Evolutionary conservation across 2,888 invertebrate genomes (phyloP), one percentile per base, ranked within the genome.

Genomic region (Ctena decussata): DNA sequence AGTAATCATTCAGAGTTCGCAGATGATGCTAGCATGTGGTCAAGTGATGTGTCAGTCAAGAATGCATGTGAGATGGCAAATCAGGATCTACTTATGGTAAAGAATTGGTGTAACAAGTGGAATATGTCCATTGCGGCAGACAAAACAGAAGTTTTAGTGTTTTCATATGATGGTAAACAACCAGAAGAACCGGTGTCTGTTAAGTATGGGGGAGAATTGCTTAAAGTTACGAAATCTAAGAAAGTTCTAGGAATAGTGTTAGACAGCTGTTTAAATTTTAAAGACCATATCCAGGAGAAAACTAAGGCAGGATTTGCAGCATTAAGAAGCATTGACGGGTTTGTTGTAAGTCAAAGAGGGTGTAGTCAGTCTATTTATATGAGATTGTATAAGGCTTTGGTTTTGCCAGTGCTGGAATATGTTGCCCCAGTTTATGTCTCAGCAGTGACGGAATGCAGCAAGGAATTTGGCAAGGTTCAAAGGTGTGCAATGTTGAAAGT

Each of bases 301-400:
- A 71, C 41, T 37, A 71, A 41, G 37, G 35, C 71, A 37, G 39
- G 37, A 37, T 71, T 71, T n/a, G 24, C 1, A 11, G 71, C 71
- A 1, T 41, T 71, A 27, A 71, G 24, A 24, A 24, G 41, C 3
- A 12, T 71, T 8, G 39, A 71, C 37, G 24, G n/a, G 1, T 71
- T 71, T 39, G 39, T 41, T 24, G 24, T 5, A 49, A 18, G 39
- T 27, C 27, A 69, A 0, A 27, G 30, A 21, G 74, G 80, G 18
- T 80, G 80, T 30, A 69, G 32, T 18, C 74, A 80, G 39, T 65
- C 74, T 44, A 27, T 41, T 3, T 74, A 74, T 46, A 46, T 80
- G 80, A 80, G 74, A n/a, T 41, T 74, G 12, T 74, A 74, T n/a
- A 80, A 69, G 39, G 39, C 74, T 32, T 32, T 80, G 21, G 80